A percentile compares a stretch with the other conserved stretches of the same genome.
These are phyloP conservation scores for Perithous albicinctus DNA, from an alignment of 2,888 invertebrate species.

Conservation along the genomic window DNA sequence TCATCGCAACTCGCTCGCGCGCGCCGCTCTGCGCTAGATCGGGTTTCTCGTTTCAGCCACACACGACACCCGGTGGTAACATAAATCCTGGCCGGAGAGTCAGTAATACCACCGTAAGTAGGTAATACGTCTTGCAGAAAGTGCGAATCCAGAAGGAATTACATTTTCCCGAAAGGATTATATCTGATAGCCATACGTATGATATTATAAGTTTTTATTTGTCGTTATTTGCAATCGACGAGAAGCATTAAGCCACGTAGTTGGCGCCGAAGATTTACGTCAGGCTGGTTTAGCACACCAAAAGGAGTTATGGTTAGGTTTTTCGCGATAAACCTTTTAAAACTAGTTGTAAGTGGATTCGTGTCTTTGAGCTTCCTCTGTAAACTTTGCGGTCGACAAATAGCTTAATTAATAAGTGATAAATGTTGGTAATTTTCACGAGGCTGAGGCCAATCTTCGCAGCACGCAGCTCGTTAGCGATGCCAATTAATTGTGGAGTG, in stretches of 20 bases:
- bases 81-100: constrained; percentile 55
- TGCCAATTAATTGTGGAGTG: constrained; percentile 70
- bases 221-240: background rate
- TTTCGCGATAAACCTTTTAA: background rate
- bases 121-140: constrained; percentile 58
- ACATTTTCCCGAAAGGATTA: constrained; percentile 57
- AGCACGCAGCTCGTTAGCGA: constrained; percentile 70
- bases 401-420: constrained; percentile 78
- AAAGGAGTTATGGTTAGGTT: background rate
- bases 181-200: background rate
- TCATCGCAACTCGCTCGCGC: constrained; percentile 23
- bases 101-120: constrained; percentile 59
- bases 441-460: constrained; percentile 23
- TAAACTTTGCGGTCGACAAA: constrained; percentile 67
- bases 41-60: constrained; percentile 57
- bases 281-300: background rate
- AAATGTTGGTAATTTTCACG: constrained; percentile 73
- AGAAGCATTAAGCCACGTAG: background rate
- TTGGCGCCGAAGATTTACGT: constrained; percentile 11
- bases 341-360: background rate
- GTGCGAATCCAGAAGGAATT: constrained; percentile 54
- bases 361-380: background rate
- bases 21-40: constrained; percentile 57
- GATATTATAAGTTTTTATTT: background rate
- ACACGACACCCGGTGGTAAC: constrained; percentile 52